Base-by-base conservation (phyloP, 1,140 invertebrate genomes). In the Drosophila quadrilineata region DNA sequence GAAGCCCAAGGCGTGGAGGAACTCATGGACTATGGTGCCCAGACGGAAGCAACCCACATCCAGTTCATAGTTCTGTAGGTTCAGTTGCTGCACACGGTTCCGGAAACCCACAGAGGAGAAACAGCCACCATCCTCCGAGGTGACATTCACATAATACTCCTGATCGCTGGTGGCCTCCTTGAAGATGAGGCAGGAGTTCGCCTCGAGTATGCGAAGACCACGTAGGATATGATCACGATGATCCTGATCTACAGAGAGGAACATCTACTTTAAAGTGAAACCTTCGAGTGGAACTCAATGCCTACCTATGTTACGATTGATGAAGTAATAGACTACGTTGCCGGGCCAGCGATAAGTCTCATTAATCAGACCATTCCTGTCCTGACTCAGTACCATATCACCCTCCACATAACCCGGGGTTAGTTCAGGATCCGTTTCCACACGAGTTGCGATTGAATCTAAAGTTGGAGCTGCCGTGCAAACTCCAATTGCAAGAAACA, bases 21-120 rank as follows among this genome's bases (percentile, higher is more conserved):
- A 84, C 84, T 95, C 94, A 62, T 95, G 94, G 2, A 94, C 90
- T n/a, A 94, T 90, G 0, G 91, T 92, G 3, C 91, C 91, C 31
- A 91, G 87, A 0, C 90, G 88, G 62, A 92, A 92, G 49, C 92
- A 93, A 0, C 91, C 91, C 0, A 84, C 71, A 2, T 90, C 91
- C 0, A 91, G 80, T 8, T 90, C 87, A 10, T 90, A 87, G 1
- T 88, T 84, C 9, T 90, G 87, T 2, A 93, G 66, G 75, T 92
- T 93, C 6, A 92, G 54, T 5, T 90, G 89, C 69, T 92, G 92
- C 6, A 89, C 90, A 0, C 90, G 90, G 6, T 91, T 90, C 22
- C 80, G 82, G 50, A 91, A 90, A 1, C 92, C 92, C 2, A 92
- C 91, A 67, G 89, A 90, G 1, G 91, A 91, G 45, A 89, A 91